Percentiles rank a stretch among this genome's conserved stretches.
Conservation (phyloP, 2,113 vertebrate species). For the Myotis lucifugus region DNA sequence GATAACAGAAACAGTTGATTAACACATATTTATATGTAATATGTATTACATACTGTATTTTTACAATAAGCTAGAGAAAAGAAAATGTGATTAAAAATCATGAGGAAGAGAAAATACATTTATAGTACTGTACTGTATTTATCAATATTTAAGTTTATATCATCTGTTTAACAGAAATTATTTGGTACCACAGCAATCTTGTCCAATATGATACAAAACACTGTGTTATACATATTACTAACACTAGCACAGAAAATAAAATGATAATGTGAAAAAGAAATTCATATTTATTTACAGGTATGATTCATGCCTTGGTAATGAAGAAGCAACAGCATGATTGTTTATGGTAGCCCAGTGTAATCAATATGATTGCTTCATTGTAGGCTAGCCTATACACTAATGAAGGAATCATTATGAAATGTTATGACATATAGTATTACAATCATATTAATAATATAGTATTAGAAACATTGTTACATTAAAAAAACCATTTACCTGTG, state of each 20-base stretch:
- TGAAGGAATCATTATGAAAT: background rate
- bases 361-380: background rate
- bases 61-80: background rate
- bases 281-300: background rate
- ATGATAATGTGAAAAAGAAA: background rate
- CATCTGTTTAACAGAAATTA: background rate
- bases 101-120: background rate
- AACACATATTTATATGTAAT: background rate
- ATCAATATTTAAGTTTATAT: background rate
- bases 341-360: background rate
- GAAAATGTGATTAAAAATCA: background rate
- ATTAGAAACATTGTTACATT: background rate
- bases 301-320: background rate
- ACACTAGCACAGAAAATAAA: background rate
- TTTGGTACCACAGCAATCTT: background rate
- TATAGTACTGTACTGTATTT: background rate
- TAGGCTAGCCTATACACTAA: background rate
- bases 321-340: background rate
- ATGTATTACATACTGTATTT: background rate
- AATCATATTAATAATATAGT: background rate
- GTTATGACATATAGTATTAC: background rate
- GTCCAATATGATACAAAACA: background rate
- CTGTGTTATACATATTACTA: background rate
- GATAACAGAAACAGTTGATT: background rate
- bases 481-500: background rate